Evolutionary conservation across 2,888 invertebrate species (phyloP).

Genomic region (Cremastobaeus sp.): DNA sequence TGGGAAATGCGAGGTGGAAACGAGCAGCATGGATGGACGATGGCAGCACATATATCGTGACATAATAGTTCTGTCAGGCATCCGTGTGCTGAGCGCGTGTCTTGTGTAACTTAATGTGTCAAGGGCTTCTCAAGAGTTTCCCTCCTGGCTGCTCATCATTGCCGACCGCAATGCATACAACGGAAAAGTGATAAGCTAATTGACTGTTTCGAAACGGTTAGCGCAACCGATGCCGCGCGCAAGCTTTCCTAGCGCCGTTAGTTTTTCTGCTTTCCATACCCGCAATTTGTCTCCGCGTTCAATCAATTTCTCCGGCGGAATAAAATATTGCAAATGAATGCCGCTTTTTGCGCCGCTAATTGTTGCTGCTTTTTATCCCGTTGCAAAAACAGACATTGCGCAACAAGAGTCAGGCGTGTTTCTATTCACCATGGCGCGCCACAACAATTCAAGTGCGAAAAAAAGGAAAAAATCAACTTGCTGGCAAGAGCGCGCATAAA

Average conservation of each 20-base stretch:
- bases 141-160: slow-evolving; percentile 52
- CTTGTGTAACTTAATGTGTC: slow-evolving; percentile 73
- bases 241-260: slow-evolving; percentile 19
- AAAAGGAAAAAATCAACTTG: too few relatives aligned
- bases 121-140: slow-evolving; percentile 71
- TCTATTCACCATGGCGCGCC: too few relatives aligned
- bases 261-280: slow-evolving; percentile 4
- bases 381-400: too few relatives aligned
- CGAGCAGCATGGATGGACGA: background rate
- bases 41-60: slow-evolving; percentile 56
- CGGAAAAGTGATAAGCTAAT: slow-evolving; percentile 66
- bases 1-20: background rate
- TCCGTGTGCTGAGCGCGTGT: slow-evolving; percentile 42
- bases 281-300: slow-evolving; percentile 2
- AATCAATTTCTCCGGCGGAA: background rate
- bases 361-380: too few relatives aligned
- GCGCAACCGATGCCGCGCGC: slow-evolving; percentile 35
- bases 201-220: slow-evolving; percentile 60
- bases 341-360: too few relatives aligned
- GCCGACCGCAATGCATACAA: slow-evolving; percentile 48
- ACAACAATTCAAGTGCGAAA: too few relatives aligned
- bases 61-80: slow-evolving; percentile 62
- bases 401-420: too few relatives aligned
- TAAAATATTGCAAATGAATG: too few relatives aligned
- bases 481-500: too few relatives aligned